These are phyloP conservation scores for Echinometra lucunter DNA, from an alignment of 53 echinoderm and acorn worm species.

Conservation along the genomic window DNA sequence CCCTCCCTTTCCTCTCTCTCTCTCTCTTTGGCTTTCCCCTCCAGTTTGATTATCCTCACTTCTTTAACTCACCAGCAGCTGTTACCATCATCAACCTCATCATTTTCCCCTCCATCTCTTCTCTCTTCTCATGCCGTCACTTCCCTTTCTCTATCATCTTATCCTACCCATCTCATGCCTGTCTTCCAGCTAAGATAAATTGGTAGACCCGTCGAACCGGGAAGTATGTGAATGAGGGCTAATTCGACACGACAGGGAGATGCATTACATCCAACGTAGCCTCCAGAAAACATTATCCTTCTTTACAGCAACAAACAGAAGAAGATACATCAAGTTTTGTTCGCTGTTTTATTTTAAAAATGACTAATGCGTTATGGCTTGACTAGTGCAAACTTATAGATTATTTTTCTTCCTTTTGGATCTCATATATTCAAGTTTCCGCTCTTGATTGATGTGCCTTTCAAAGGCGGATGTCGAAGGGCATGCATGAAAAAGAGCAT, in stretches of 20 bases:
- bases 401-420: not conserved
- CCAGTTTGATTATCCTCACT: not conserved
- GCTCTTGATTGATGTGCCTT: constrained; percentile 14
- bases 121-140: not conserved
- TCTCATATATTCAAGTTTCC: constrained; percentile 6
- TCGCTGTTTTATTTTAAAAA: too few relatives aligned
- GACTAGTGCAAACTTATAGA: not conserved
- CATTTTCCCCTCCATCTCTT: not conserved
- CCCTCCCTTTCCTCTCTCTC: not conserved
- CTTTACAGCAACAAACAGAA: not conserved
- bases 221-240: constrained; percentile 36
- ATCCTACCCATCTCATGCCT: not conserved
- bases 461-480: not conserved
- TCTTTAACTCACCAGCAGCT: not conserved
- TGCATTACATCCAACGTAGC: constrained; percentile 32
- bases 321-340: not conserved
- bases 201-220: not conserved
- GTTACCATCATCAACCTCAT: not conserved
- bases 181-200: not conserved
- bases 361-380: constrained; percentile 32
- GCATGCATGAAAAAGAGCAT: not conserved
- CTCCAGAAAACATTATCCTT: constrained; percentile 36
- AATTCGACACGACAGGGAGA: constrained; percentile 39
- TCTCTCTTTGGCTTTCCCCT: not conserved
- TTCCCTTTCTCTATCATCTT: not conserved